Base-by-base conservation (phyloP, 2,888 invertebrate species). In the Gortyna flavago region DNA sequence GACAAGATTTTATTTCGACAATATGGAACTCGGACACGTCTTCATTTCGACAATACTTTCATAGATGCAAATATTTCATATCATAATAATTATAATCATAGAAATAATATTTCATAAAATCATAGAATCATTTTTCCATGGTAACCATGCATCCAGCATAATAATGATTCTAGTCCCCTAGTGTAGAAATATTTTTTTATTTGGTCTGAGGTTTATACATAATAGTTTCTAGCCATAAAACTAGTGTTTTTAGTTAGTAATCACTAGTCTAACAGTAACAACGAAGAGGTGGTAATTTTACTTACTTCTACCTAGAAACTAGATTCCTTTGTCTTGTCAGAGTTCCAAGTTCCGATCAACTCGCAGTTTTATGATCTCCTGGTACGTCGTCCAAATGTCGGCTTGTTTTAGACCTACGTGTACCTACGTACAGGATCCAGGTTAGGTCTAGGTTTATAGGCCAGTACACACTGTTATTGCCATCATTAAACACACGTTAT, bases 371-470 rank as follows among this genome's bases (percentile, higher is more conserved):
- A 79, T 64, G 62, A 16, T 16, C 32, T 21, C 11, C 29, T n/a
- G 38, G 44, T 54, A 69, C 71, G n/a, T 57, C 11, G 54, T n/a
- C n/a, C 68, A 65, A 80, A 66, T 32, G 38, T 32, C 65, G 67
- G 71, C 38, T 38, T 32, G 67, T 80, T 74, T 62, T 62, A 75
- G 74, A 41, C 29, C n/a, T n/a, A n/a, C n/a, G n/a, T n/a, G 8
- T 67, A 44, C 35, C 32, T 41, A 54, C n/a, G 51, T 38, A 51
- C 29, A 32, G 25, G 54, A 82, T 75, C n/a, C 75, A 85, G 83
- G 59, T 68, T 82, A 38, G 77, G 81, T 85, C 81, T 83, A 81
- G 80, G 83, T 83, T 85, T 85, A 85, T 83, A 81, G 85, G 75
- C 71, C 75, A 75, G 75, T 35, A 66, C 83, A 80, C 57, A 44